These are phyloP conservation scores for Dysidea cf. avara DNA, from an alignment of 37 sponge, comb jelly and placozoan species.

Conservation along the genomic window DNA sequence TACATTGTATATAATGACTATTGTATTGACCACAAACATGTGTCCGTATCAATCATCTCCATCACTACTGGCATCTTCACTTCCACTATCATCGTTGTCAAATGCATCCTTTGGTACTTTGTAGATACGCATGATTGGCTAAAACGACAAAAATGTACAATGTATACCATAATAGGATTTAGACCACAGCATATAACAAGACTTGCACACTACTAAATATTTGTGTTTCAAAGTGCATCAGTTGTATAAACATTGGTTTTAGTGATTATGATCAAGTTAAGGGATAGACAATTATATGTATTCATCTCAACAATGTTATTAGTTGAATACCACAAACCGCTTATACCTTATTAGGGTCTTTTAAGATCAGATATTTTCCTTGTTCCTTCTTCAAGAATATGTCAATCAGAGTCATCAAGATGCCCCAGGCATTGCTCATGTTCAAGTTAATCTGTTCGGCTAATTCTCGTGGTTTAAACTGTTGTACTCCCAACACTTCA, in stretches of 20 bases:
- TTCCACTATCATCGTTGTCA: conserved; percentile 27
- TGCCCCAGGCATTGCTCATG: conserved; percentile 93
- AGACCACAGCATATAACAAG: neutral
- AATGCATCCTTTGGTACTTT: conserved; percentile 43
- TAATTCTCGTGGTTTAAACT: conserved; percentile 85
- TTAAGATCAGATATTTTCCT: conserved; percentile 87
- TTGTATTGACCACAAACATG: too few species aligned
- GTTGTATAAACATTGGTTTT: too few species aligned
- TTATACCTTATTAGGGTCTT: conserved; percentile 92
- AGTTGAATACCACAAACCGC: too few species aligned
- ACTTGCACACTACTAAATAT: neutral
- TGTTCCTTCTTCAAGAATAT: conserved; percentile 48
- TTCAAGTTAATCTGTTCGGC: conserved; percentile 93
- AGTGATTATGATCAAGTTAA: too few species aligned
- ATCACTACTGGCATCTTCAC: conserved; percentile 16
- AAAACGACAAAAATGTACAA: neutral
- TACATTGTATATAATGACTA: too few species aligned
- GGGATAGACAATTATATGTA: too few species aligned
- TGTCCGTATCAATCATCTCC: conserved; percentile 9
- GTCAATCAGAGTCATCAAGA: conserved; percentile 89
- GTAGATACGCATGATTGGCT: conserved; percentile 74
- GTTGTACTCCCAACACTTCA: conserved; percentile 86
- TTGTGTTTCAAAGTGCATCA: neutral
- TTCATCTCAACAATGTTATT: too few species aligned
- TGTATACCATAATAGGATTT: neutral